These are phyloP conservation scores for Arnoldichthys spilopterus DNA, from an alignment of 2,797 vertebrate species.

Conservation along the genomic window DNA sequence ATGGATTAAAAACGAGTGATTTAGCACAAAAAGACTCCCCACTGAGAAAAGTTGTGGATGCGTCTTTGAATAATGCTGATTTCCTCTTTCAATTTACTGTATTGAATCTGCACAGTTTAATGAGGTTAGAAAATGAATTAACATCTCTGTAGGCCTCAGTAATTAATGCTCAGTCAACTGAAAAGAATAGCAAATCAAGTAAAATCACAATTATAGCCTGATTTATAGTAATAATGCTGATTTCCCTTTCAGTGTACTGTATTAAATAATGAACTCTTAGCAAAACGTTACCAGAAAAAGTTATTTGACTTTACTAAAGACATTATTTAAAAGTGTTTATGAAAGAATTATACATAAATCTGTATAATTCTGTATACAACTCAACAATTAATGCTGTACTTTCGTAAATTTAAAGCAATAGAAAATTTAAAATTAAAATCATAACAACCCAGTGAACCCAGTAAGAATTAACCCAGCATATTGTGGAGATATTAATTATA, in stretches of 20 bases:
- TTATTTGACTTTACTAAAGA: too few species aligned
- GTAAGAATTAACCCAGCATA: too few species aligned
- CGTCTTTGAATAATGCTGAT: conserved; percentile 40
- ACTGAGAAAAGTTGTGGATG: conserved; percentile 30
- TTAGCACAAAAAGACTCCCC: conserved; percentile 28
- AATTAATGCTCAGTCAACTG: not conserved
- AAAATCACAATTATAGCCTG: not conserved
- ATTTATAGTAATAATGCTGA: not conserved
- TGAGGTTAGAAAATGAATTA: not conserved
- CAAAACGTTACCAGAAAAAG: too few species aligned
- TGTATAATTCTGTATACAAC: not conserved
- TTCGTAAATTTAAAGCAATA: too few species aligned
- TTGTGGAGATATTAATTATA: too few species aligned
- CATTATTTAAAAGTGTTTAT: not conserved
- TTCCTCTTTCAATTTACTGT: conserved; percentile 27
- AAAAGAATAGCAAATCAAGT: conserved; percentile 9
- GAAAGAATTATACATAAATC: not conserved
- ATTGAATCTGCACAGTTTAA: not conserved
- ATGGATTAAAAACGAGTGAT: conserved; percentile 24
- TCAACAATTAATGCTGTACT: not conserved
- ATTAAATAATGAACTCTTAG: not conserved
- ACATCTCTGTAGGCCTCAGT: conserved; percentile 6
- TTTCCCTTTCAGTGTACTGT: not conserved
- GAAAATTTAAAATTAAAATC: too few species aligned
- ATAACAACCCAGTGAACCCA: too few species aligned